These are phyloP conservation scores for Rhabdornis inornatus DNA, from an alignment of 2,113 vertebrate species.

Conservation along the genomic window DNA sequence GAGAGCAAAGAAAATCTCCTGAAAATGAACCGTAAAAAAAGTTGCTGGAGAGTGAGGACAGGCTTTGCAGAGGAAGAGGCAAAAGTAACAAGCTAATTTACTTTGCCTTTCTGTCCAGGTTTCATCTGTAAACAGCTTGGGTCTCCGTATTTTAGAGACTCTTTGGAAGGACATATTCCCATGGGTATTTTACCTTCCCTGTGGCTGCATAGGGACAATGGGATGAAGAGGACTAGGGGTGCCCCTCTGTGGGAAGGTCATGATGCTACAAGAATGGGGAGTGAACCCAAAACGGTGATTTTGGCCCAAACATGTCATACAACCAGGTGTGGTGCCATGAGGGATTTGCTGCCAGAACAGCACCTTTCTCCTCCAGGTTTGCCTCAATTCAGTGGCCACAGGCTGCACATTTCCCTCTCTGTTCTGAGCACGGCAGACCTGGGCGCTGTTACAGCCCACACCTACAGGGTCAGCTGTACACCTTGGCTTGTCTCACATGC, in stretches of 20 bases:
- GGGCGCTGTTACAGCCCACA: not conserved
- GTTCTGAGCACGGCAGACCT: not conserved
- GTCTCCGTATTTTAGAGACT: not conserved
- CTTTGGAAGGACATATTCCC: not conserved
- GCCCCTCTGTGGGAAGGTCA: not conserved
- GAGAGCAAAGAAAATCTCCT: not conserved
- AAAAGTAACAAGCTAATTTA: conserved; percentile 12
- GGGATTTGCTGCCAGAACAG: not conserved
- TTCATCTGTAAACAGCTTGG: not conserved
- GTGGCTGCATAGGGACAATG: fast-evolving
- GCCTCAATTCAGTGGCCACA: not conserved
- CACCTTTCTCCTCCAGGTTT: not conserved
- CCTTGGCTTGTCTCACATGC: not conserved
- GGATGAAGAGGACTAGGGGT: fast-evolving
- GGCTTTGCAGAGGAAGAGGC: conserved; percentile 5
- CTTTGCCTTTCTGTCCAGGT: not conserved
- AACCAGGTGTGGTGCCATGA: not conserved
- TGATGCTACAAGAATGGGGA: not conserved
- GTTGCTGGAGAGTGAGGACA: not conserved
- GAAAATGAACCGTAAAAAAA: conserved; percentile 11
- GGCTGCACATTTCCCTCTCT: not conserved
- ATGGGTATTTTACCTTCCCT: not conserved
- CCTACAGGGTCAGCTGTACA: not conserved
- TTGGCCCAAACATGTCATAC: fast-evolving
- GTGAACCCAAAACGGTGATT: not conserved